A percentile compares a stretch with the other conserved stretches of the same genome.
Evolutionary conservation across 2,113 vertebrate species (phyloP).

Genomic region (Oryctolagus cuniculus): DNA sequence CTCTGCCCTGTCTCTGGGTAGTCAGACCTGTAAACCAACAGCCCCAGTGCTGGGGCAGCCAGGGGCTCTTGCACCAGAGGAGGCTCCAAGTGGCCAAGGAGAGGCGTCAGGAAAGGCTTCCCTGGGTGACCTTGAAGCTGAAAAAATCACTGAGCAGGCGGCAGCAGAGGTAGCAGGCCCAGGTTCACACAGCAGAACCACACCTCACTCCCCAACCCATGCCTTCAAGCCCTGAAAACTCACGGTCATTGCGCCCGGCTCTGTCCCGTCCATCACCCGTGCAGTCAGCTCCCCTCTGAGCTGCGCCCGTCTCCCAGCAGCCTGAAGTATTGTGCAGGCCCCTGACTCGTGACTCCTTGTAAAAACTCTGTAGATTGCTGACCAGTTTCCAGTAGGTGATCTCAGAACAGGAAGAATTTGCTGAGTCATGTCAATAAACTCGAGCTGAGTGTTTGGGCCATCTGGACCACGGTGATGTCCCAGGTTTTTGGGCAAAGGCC

Average conservation of each 20-base stretch:
- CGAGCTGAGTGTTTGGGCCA: neutral
- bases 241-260: rapidly evolving
- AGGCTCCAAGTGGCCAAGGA: neutral
- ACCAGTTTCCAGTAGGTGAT: neutral
- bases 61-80: neutral
- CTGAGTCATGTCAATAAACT: neutral
- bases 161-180: neutral
- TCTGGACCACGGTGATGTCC: neutral
- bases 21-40: neutral
- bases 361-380: neutral
- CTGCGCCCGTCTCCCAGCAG: neutral
- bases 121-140: neutral
- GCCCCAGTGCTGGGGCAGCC: too few species aligned
- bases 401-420: neutral
- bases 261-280: neutral
- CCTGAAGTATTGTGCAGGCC: too few species aligned
- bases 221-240: neutral
- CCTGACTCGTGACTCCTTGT: neutral
- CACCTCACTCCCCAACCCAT: neutral
- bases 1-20: neutral
- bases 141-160: neutral
- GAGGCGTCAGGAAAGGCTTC: neutral
- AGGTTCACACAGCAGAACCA: neutral
- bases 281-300: too few species aligned
- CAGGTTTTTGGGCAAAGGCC: neutral